These are phyloP conservation scores for Aphaenogaster rudis DNA, from an alignment of 1,140 invertebrate genomes.

Conservation along the genomic window DNA sequence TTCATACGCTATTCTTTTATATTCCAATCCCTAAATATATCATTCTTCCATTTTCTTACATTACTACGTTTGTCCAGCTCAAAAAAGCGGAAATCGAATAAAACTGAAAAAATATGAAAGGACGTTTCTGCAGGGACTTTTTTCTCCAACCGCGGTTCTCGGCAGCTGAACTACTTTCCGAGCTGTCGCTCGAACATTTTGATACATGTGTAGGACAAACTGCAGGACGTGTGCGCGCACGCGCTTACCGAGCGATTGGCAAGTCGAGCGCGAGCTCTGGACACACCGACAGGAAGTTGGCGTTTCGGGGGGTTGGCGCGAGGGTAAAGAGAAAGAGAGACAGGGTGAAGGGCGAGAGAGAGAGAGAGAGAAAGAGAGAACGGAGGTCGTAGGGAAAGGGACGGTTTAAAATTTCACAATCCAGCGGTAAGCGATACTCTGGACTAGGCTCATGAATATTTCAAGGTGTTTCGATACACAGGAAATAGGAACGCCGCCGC, in stretches of 20 bases:
- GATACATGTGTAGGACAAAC: slow-evolving; percentile 59
- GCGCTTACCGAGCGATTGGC: slow-evolving; percentile 47
- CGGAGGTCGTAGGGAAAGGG: background rate
- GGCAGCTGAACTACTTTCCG: slow-evolving; percentile 36
- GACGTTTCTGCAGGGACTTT: slow-evolving; percentile 5
- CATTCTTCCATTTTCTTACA: background rate
- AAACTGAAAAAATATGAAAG: slow-evolving; percentile 3
- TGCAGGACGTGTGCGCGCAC: slow-evolving; percentile 43
- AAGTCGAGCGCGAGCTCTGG: slow-evolving; percentile 49
- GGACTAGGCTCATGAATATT: slow-evolving; percentile 62
- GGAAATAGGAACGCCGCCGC: slow-evolving; percentile 61
- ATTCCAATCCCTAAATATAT: background rate
- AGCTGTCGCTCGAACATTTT: slow-evolving; percentile 62
- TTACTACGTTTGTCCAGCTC: background rate
- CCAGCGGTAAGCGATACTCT: slow-evolving; percentile 47
- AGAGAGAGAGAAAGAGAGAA: background rate
- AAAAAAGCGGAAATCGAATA: background rate
- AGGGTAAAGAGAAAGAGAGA: background rate
- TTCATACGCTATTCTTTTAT: background rate
- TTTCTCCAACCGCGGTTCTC: slow-evolving; percentile 3
- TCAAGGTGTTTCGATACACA: slow-evolving; percentile 65
- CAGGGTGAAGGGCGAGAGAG: too few species aligned
- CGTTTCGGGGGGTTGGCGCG: background rate
- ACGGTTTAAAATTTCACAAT: slow-evolving; percentile 69
- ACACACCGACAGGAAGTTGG: slow-evolving; percentile 50